Conservation (phyloP, 2,113 vertebrate species). For the Strix uralensis region DNA sequence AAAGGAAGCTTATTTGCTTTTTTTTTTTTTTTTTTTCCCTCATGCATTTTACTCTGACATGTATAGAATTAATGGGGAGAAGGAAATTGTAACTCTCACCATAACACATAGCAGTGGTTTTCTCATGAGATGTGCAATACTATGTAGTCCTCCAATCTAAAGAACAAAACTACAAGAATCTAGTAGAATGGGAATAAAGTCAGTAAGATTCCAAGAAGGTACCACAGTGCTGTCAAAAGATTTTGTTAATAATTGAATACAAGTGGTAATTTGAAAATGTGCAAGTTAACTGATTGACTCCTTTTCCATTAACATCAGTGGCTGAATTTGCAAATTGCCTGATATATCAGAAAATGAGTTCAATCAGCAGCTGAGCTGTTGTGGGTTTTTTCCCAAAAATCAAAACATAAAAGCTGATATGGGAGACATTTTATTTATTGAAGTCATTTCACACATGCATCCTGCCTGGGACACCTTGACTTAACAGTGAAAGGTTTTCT, state of each 20-base stretch:
- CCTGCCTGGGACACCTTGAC: neutral
- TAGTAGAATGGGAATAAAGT: neutral
- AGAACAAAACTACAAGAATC: neutral
- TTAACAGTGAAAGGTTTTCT: neutral
- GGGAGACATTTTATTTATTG: neutral
- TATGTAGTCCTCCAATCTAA: neutral
- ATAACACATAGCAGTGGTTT: neutral
- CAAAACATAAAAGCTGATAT: neutral
- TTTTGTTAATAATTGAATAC: neutral
- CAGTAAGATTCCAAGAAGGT: neutral
- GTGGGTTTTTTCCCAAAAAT: rapidly evolving
- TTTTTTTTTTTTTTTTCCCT: neutral
- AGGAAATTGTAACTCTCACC: neutral
- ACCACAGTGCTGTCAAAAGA: neutral
- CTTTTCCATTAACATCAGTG: neutral
- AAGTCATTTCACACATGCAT: neutral
- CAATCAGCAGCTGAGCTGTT: neutral
- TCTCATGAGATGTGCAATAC: neutral
- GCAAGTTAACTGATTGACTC: neutral
- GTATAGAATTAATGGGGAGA: neutral
- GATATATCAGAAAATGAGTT: neutral
- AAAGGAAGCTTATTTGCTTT: neutral
- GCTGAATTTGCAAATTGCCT: neutral
- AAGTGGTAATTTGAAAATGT: neutral
- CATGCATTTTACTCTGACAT: neutral